Conservation (phyloP, 2,888 invertebrate species). For the Mythimna impura region DNA sequence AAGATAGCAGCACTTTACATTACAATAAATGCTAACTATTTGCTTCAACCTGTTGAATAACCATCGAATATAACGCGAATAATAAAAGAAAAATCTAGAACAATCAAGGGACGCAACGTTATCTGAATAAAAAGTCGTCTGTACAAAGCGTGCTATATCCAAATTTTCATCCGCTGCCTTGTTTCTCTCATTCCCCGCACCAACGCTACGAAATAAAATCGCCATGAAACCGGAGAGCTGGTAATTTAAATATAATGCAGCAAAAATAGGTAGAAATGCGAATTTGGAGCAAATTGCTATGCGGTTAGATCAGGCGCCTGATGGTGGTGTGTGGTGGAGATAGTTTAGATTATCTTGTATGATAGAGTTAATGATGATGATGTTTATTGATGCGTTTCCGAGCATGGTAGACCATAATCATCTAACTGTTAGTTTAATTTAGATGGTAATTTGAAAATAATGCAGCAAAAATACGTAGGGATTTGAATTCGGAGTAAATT, state of each 20-base stretch:
- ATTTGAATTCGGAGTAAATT: constrained; percentile 83
- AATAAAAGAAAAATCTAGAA: constrained; percentile 65
- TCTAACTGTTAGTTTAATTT: background rate
- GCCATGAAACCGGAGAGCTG: constrained; percentile 83
- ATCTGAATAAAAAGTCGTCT: constrained; percentile 63
- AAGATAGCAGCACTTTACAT: background rate
- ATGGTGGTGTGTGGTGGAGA: constrained; percentile 36
- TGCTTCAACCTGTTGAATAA: constrained; percentile 7
- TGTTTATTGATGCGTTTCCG: background rate
- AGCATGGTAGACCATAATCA: background rate
- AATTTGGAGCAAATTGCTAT: constrained; percentile 84
- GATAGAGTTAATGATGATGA: constrained; percentile 10
- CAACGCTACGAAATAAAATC: constrained; percentile 87
- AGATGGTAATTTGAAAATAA: constrained; percentile 88
- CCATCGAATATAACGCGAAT: background rate
- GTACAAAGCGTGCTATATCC: constrained; percentile 71
- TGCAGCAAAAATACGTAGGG: constrained; percentile 84
- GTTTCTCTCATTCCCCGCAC: constrained; percentile 85
- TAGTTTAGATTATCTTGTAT: constrained; percentile 20
- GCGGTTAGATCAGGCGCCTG: constrained; percentile 72
- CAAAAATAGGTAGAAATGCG: constrained; percentile 84
- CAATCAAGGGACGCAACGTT: constrained; percentile 63
- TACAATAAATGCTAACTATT: background rate
- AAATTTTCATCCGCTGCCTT: constrained; percentile 81
- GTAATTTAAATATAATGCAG: constrained; percentile 88